These are phyloP conservation scores for Tortricodes alternella DNA, from an alignment of 2,888 invertebrate species.

Conservation along the genomic window DNA sequence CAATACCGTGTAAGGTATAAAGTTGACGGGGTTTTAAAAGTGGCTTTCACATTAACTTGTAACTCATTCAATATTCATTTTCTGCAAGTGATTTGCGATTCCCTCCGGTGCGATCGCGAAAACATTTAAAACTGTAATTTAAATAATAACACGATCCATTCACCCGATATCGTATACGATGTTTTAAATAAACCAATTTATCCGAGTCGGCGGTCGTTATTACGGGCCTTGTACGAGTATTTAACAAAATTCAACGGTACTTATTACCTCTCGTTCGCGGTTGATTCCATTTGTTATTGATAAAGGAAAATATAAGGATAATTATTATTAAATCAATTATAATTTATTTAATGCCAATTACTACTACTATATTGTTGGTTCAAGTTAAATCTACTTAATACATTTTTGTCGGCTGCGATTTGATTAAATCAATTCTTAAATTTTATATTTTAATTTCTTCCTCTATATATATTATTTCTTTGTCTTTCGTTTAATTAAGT, in stretches of 20 bases:
- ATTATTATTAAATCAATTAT: too few relatives aligned
- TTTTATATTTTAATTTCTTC: background rate
- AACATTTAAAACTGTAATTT: constrained; percentile 10
- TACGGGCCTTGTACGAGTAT: background rate
- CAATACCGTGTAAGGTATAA: too few relatives aligned
- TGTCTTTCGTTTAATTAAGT: constrained; percentile 15
- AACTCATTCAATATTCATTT: background rate
- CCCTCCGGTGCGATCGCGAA: background rate
- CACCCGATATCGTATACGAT: constrained; percentile 2
- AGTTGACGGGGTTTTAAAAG: too few relatives aligned
- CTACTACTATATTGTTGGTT: too few relatives aligned
- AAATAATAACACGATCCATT: constrained; percentile 10
- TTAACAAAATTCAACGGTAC: background rate
- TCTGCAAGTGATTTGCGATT: background rate
- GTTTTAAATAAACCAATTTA: constrained; percentile 1
- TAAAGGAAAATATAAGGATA: background rate
- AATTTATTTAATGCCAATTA: too few relatives aligned
- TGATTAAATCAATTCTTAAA: too few relatives aligned
- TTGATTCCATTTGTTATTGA: background rate
- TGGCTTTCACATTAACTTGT: too few relatives aligned
- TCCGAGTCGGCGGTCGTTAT: background rate
- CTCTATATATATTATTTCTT: constrained; percentile 17
- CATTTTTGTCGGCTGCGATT: too few relatives aligned
- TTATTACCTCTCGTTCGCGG: background rate
- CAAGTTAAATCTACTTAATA: too few relatives aligned